These are phyloP conservation scores for Climacteris rufus DNA, from an alignment of 2,113 vertebrate species.

Conservation along the genomic window DNA sequence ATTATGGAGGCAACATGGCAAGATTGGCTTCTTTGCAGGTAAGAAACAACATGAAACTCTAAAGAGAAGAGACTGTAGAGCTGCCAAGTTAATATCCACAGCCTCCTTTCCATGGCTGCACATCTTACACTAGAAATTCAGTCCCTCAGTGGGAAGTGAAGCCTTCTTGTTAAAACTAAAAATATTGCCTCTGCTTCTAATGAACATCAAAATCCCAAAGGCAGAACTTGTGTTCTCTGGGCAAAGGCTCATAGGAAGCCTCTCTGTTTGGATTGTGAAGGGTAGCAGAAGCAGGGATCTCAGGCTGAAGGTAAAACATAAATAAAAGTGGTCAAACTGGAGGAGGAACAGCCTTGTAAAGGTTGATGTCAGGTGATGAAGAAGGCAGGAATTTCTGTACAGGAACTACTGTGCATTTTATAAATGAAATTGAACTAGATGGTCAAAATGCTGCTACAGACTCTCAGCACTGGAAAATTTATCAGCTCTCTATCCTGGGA, in stretches of 20 bases:
- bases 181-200: neutral
- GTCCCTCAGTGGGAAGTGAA: neutral
- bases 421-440: neutral
- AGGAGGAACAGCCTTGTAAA: neutral
- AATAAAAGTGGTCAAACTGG: neutral
- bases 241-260: neutral
- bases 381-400: neutral
- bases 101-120: neutral
- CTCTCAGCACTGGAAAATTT: neutral
- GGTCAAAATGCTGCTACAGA: neutral
- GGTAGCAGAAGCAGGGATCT: neutral
- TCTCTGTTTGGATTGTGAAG: neutral
- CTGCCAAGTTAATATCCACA: neutral
- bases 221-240: rapidly evolving
- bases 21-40: neutral
- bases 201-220: neutral
- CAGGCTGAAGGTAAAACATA: neutral
- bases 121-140: neutral
- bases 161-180: neutral
- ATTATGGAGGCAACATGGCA: neutral
- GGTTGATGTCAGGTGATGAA: neutral
- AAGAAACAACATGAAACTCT: neutral
- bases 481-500: neutral
- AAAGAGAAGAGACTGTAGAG: neutral
- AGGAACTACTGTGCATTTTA: neutral